phyloP scores from a whole-genome alignment of 2,888 invertebrate genomes.

The Macrophya annulata region DNA sequence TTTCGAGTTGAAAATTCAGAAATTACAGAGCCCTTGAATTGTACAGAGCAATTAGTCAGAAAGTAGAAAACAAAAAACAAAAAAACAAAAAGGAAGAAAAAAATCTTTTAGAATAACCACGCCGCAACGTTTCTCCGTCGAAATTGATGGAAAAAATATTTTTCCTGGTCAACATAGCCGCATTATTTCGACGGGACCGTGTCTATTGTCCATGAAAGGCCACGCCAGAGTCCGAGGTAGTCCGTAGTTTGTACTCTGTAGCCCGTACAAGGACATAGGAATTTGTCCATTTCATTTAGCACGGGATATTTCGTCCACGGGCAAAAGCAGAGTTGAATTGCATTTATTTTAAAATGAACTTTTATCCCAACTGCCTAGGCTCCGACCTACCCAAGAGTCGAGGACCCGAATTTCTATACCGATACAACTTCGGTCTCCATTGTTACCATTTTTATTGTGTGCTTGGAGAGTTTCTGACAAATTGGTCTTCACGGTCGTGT shows the following conservation, averaged over 20 bases:
- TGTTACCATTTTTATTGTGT: constrained; percentile 72
- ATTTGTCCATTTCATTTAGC: constrained; percentile 72
- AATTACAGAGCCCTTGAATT: background rate
- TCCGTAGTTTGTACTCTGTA: constrained; percentile 26
- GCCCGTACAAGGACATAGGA: constrained; percentile 57
- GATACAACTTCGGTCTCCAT: constrained; percentile 65
- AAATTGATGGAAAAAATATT: constrained; percentile 23
- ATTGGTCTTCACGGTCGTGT: constrained; percentile 64
- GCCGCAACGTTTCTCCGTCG: background rate
- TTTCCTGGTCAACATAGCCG: constrained; percentile 20
- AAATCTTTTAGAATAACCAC: background rate
- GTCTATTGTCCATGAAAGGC: constrained; percentile 50
- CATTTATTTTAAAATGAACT: constrained; percentile 72
- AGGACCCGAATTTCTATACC: constrained; percentile 57
- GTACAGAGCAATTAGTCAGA: background rate
- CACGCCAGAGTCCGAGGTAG: background rate
- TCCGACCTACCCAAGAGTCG: constrained; percentile 36
- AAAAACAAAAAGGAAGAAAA: background rate
- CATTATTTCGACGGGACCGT: constrained; percentile 50
- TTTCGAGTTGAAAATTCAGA: background rate
- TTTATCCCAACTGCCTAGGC: constrained; percentile 55
- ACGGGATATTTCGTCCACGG: constrained; percentile 66
- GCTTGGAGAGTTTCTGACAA: constrained; percentile 70
- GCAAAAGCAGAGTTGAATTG: constrained; percentile 69
- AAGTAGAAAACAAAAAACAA: background rate